Conservation (phyloP, 2,113 vertebrate genomes). For the Labeo rohita region DNA sequence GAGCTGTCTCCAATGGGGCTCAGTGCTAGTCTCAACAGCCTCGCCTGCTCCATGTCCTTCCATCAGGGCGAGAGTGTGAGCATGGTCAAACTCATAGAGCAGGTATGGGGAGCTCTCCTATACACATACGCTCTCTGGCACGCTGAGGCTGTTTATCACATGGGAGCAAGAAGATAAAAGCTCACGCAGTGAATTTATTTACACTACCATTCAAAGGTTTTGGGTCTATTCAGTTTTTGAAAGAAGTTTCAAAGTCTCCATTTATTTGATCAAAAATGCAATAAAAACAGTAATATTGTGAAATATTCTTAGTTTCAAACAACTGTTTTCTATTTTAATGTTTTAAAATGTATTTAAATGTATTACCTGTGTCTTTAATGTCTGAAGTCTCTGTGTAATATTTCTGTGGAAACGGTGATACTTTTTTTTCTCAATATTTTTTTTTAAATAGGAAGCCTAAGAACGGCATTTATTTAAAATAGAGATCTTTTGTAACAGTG, state of each 20-base stretch:
- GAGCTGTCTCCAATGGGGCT: constrained; percentile 87
- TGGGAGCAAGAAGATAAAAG: not conserved
- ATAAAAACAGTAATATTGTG: not conserved
- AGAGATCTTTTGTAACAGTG: not conserved
- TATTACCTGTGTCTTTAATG: not conserved
- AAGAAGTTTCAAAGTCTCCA: not conserved
- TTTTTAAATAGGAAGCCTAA: not conserved
- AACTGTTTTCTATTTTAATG: not conserved
- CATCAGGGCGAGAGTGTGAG: constrained; percentile 95
- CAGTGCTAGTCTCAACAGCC: constrained; percentile 89
- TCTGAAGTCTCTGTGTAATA: not conserved
- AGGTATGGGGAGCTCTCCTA: constrained; percentile 73
- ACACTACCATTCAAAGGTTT: not conserved
- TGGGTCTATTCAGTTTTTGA: not conserved
- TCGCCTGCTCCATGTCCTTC: constrained; percentile 92
- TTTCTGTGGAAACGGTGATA: not conserved
- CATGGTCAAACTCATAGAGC: constrained; percentile 95
- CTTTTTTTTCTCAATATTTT: no score
- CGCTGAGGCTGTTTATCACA: not conserved
- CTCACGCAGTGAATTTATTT: not conserved
- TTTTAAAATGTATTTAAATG: not conserved
- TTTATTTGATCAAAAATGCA: not conserved
- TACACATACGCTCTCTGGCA: not conserved
- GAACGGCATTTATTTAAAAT: not conserved
- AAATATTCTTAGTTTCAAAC: not conserved